Evolutionary conservation across 2,113 vertebrate genomes (phyloP), one percentile per base, ranked within the genome.

Genomic region (Riparia riparia): DNA sequence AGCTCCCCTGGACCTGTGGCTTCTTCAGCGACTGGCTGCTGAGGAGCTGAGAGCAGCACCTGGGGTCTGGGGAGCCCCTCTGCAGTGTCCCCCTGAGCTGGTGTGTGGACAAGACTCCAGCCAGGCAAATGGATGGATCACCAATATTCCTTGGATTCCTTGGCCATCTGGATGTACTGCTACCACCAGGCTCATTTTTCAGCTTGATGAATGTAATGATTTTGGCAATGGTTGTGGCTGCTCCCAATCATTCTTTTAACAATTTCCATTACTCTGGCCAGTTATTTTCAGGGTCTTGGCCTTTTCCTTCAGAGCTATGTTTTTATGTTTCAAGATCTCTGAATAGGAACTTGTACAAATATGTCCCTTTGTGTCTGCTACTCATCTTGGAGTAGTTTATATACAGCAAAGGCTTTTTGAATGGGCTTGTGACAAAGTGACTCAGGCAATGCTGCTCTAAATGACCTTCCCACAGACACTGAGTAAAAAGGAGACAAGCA

Each of bases 231-330:
- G 60, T 6, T 61, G 68, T 83, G 64, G 90, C 80, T 66, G 85
- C 79, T 94, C 82, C 92, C 53, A 83, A 72, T 79, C 72, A 77
- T 90, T 90, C 85, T 92, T 94, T 77, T 53, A 93, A 92, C 90
- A 95, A 68, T 94, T 94, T 94, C 88, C 82, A 89, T 60, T 90
- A 58, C 41, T n/a, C 80, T 89, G 45, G 82, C 76, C 95, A 95
- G 78, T 92, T 84, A 92, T 73, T 83, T 89, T 68, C 3, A 14
- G 88, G 76, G 88, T 89, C 90, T 71, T 86, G 90, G 92, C 72
- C 90, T 94, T 60, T 90, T 76, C 81, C 88, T 82, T 94, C 54
- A 74, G 56, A 86, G 51, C 60, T 60, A 61, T 28, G 24, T 49
- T 82, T 93, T 66, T 53, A 47, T 54, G 39, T 83, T 90, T 94